Evolutionary conservation across 92 coral and sea anemone genomes (phyloP).

Genomic region (Diadumene lineata): DNA sequence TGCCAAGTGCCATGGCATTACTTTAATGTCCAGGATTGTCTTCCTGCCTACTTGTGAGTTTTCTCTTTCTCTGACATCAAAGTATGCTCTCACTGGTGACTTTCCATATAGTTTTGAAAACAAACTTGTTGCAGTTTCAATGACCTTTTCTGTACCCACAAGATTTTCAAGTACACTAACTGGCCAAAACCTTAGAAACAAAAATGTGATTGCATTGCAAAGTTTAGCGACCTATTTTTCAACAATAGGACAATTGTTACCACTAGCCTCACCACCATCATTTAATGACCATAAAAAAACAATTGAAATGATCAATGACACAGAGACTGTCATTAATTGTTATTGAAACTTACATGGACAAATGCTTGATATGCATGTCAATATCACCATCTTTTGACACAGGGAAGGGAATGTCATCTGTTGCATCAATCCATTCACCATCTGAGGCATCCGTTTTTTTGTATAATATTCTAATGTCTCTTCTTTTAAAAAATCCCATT

Average conservation of each 20-base stretch:
- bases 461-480: conserved; percentile 10
- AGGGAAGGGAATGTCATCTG: not conserved
- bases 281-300: too few species aligned
- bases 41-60: not conserved
- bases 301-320: too few species aligned
- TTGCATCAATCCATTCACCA: conserved; percentile 20
- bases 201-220: too few species aligned
- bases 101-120: not conserved
- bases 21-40: not conserved
- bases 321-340: not conserved
- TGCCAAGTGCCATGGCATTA: not conserved
- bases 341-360: conserved; percentile 25
- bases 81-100: conserved; percentile 12
- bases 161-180: not conserved
- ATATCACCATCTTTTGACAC: not conserved
- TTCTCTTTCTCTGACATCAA: not conserved
- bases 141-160: not conserved
- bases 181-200: conserved; percentile 20
- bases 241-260: too few species aligned
- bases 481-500: not conserved
- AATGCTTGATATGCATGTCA: conserved; percentile 12
- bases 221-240: too few species aligned
- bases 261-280: too few species aligned
- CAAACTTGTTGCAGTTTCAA: not conserved
- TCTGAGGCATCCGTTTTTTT: not conserved